These are phyloP conservation scores for Nanorana parkeri DNA, from an alignment of 2,113 vertebrate genomes.

Conservation along the genomic window DNA sequence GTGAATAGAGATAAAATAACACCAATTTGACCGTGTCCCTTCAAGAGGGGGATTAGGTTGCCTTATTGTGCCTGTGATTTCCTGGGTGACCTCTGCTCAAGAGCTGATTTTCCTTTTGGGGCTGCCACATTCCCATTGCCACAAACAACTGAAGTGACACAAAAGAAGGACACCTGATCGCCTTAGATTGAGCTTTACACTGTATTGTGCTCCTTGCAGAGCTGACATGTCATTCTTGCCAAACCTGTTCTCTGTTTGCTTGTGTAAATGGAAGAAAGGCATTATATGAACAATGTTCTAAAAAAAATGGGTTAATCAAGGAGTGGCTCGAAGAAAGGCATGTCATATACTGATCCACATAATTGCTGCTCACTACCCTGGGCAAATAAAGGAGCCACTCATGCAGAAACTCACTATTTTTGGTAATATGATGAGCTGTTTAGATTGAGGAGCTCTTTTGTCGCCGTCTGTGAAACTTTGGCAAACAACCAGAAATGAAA, in stretches of 20 bases:
- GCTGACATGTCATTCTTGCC: conserved; percentile 66
- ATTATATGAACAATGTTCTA: conserved; percentile 62
- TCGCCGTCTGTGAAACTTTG: conserved; percentile 27
- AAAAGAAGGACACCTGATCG: conserved; percentile 60
- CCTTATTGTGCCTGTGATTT: conserved; percentile 16
- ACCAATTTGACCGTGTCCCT: conserved; percentile 29
- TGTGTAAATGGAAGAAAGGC: conserved; percentile 53
- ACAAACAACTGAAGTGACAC: conserved; percentile 62
- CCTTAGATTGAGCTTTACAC: conserved; percentile 63
- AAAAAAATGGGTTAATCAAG: conserved; percentile 67
- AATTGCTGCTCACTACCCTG: conserved; percentile 67
- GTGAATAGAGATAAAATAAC: conserved; percentile 36
- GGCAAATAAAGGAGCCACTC: conserved; percentile 60
- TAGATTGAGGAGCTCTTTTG: conserved; percentile 28
- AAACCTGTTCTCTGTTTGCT: conserved; percentile 68
- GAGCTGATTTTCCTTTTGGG: conserved; percentile 56
- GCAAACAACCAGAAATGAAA: conserved; percentile 42
- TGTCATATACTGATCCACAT: conserved; percentile 62
- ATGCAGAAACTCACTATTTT: conserved; percentile 54
- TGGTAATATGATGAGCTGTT: conserved; percentile 45
- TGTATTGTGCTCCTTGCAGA: conserved; percentile 61
- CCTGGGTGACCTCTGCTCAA: conserved; percentile 35
- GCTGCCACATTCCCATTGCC: conserved; percentile 59
- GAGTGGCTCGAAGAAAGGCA: conserved; percentile 66
- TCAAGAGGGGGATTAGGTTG: conserved; percentile 11